Percentiles rank a stretch among this genome's conserved stretches.
phyloP scores from a whole-genome alignment of 2,113 vertebrate species.

The Climacteris rufus region DNA sequence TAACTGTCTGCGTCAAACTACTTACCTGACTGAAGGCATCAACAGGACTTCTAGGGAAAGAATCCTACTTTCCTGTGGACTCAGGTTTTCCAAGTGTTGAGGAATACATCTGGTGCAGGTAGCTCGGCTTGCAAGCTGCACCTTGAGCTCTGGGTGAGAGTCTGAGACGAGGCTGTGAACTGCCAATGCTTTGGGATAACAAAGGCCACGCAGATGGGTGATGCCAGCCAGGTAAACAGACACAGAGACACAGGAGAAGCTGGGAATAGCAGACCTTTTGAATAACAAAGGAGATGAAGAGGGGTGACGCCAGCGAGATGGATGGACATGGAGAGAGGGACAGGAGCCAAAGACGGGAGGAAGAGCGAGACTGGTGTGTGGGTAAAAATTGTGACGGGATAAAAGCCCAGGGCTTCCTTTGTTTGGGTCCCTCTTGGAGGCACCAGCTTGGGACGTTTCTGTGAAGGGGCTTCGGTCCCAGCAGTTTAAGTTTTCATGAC shows the following conservation, averaged over 20 bases:
- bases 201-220: background rate
- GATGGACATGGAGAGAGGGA: background rate
- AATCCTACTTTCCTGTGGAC: background rate
- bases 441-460: background rate
- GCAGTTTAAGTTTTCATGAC: too few relatives aligned
- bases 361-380: background rate
- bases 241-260: background rate
- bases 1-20: background rate
- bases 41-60: background rate
- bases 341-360: background rate
- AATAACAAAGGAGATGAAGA: background rate
- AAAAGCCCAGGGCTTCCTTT: background rate
- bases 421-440: background rate
- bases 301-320: background rate
- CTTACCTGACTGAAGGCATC: background rate
- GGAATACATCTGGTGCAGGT: background rate
- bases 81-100: background rate
- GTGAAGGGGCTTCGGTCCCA: background rate
- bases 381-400: background rate
- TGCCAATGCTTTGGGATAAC: background rate
- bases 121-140: background rate
- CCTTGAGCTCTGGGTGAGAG: background rate
- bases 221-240: background rate
- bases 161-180: background rate
- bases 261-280: background rate